Evolutionary conservation across 2,113 vertebrate genomes (phyloP).

Genomic region (Piprites chloris): DNA sequence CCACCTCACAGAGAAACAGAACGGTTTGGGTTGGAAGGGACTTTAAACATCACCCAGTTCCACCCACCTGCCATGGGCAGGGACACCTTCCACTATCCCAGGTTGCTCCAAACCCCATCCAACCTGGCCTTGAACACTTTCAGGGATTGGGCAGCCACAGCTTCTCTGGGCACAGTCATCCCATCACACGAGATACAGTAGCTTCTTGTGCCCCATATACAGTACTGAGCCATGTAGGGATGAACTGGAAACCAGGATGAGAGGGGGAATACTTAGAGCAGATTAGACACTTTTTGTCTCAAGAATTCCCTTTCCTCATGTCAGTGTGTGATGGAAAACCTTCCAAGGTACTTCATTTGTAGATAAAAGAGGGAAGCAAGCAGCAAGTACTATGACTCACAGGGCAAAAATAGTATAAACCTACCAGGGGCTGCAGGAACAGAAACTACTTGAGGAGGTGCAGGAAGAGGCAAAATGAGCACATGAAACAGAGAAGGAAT

Average conservation of each 20-base stretch:
- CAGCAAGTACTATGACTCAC: background rate
- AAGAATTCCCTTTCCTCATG: background rate
- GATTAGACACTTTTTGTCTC: background rate
- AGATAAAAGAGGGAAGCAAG: background rate
- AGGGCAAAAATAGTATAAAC: background rate
- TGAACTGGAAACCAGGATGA: background rate
- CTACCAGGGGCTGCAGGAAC: background rate
- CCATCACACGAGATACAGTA: no score
- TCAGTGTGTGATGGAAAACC: background rate
- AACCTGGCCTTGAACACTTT: background rate
- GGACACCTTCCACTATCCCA: background rate
- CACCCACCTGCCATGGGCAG: background rate
- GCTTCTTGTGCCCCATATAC: background rate
- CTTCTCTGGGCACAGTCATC: background rate
- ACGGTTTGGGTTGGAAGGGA: background rate
- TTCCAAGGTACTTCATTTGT: background rate
- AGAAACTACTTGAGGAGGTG: background rate
- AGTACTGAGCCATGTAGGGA: background rate
- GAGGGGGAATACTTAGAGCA: background rate
- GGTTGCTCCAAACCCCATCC: rapidly evolving
- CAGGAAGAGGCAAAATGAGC: background rate
- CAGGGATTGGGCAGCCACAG: background rate
- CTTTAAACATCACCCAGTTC: background rate
- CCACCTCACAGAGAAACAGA: background rate
- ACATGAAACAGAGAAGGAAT: background rate